Conservation (phyloP, 2,113 vertebrate genomes). For the Conger conger region DNA sequence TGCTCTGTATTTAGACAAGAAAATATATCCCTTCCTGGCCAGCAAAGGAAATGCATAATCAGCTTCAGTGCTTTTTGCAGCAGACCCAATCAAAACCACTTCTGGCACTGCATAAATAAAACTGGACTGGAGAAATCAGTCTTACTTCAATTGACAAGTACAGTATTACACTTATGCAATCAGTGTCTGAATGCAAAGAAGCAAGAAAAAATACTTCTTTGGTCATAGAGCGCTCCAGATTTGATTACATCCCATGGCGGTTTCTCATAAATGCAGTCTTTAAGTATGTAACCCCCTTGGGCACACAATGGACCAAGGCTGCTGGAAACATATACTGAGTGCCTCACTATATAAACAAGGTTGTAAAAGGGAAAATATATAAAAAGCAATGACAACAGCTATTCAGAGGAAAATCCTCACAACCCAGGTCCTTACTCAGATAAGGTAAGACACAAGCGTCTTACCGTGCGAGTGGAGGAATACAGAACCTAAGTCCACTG, state of each 20-base stretch:
- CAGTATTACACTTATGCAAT: neutral
- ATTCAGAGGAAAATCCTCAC: neutral
- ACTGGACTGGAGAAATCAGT: neutral
- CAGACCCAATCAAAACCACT: neutral
- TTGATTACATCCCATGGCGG: conserved; percentile 14
- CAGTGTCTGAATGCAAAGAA: neutral
- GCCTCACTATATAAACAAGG: neutral
- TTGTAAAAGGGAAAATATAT: neutral
- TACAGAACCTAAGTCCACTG: neutral
- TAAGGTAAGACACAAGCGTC: conserved; percentile 4
- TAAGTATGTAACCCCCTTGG: conserved; percentile 24
- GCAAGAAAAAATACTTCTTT: neutral
- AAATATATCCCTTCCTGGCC: neutral
- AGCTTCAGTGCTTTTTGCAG: neutral
- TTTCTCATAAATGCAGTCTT: conserved; percentile 23
- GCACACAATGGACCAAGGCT: conserved; percentile 28
- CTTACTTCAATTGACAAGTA: neutral
- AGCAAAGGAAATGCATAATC: neutral
- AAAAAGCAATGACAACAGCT: neutral
- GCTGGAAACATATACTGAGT: neutral
- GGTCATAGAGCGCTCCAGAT: neutral
- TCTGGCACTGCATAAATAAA: neutral
- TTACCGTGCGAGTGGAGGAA: neutral
- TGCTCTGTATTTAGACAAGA: neutral
- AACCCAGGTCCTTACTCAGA: neutral